These are phyloP conservation scores for Graptemys geographica DNA, from an alignment of 2,797 vertebrate genomes.

Conservation along the genomic window DNA sequence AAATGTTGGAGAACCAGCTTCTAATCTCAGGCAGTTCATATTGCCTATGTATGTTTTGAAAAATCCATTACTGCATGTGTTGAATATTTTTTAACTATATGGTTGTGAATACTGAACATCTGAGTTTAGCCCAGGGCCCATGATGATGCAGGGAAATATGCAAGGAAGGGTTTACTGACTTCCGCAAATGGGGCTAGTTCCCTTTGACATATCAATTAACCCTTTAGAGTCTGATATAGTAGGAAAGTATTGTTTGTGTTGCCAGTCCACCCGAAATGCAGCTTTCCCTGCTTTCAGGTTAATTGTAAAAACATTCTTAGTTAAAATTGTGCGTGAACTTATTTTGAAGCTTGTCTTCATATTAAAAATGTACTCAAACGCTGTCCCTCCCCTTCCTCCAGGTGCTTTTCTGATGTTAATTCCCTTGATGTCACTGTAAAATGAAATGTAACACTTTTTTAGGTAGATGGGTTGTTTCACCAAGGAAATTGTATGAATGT, in stretches of 20 bases:
- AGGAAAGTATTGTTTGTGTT: neutral
- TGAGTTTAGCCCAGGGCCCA: neutral
- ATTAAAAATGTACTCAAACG: neutral
- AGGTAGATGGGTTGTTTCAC: neutral
- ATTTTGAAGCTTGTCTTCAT: neutral
- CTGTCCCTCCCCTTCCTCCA: slow-evolving; percentile 12
- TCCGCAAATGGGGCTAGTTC: neutral
- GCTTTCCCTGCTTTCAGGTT: neutral
- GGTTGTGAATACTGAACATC: neutral
- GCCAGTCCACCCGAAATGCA: neutral
- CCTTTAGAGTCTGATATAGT: neutral
- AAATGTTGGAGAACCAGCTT: neutral
- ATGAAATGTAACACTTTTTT: neutral
- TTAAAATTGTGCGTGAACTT: neutral
- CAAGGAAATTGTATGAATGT: neutral
- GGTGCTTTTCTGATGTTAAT: slow-evolving; percentile 18
- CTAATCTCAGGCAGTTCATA: neutral
- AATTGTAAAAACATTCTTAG: neutral
- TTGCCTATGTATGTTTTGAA: neutral
- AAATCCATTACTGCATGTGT: neutral
- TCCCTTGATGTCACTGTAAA: slow-evolving; percentile 21
- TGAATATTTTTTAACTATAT: neutral
- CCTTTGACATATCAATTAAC: neutral
- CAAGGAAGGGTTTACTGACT: neutral
- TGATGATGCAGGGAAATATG: neutral